A percentile compares a stretch with the other conserved stretches of the same genome.
Conservation (phyloP, 2,797 vertebrate genomes). For the Aplochiton taeniatus region DNA sequence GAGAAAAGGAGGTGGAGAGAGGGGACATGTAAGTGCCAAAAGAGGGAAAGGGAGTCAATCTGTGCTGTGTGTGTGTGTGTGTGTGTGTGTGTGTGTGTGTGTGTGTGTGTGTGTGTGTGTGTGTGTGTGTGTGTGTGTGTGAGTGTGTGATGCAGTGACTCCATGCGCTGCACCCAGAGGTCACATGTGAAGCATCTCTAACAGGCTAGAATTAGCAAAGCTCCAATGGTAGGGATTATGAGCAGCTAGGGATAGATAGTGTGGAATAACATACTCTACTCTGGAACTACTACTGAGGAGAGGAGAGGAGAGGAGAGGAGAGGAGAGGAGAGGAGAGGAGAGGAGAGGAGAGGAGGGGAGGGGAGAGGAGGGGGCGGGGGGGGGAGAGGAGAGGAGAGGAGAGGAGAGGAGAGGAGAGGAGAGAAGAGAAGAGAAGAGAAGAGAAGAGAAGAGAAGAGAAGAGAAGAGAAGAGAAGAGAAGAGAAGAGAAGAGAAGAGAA, state of each 20-base stretch:
- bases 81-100: neutral
- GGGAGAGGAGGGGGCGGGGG: too few species aligned
- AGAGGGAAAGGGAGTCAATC: too few species aligned
- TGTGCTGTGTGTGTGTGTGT: neutral
- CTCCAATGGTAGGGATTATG: too few species aligned
- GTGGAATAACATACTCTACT: too few species aligned
- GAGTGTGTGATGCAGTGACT: too few species aligned
- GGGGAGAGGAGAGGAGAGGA: neutral
- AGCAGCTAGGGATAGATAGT: too few species aligned
- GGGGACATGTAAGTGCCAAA: neutral
- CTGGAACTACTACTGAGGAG: too few species aligned
- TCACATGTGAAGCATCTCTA: too few species aligned
- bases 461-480: neutral
- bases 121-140: too few species aligned
- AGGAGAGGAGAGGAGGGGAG: neutral
- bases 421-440: neutral
- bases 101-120: neutral
- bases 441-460: neutral
- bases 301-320: too few species aligned
- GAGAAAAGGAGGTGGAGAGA: neutral
- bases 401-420: neutral
- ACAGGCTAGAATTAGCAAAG: too few species aligned
- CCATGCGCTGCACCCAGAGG: too few species aligned
- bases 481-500: neutral
- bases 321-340: conserved; percentile 5